Evolutionary conservation across 2,888 invertebrate species (phyloP).

Genomic region (Cantharis lateralis): DNA sequence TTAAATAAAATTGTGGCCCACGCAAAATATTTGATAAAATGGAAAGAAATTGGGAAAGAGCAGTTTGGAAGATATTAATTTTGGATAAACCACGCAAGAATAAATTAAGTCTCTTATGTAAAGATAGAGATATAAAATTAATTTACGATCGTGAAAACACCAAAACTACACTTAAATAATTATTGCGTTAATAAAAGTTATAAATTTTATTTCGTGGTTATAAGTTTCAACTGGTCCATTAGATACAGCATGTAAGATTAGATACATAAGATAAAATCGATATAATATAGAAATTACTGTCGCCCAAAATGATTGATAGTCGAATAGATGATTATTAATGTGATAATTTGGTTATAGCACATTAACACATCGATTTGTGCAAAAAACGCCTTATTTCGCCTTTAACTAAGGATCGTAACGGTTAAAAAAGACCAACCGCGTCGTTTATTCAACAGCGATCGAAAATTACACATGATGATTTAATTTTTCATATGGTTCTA

Average conservation of each 20-base stretch:
- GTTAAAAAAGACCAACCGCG: slow-evolving; percentile 12
- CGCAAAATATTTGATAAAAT: too few relatives aligned
- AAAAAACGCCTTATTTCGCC: not conserved
- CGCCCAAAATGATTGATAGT: slow-evolving; percentile 25
- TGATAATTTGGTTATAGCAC: slow-evolving; percentile 12
- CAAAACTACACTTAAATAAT: not conserved
- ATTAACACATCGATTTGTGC: slow-evolving; percentile 7
- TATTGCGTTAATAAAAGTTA: not conserved
- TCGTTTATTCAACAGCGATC: slow-evolving; percentile 6
- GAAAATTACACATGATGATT: slow-evolving; percentile 13
- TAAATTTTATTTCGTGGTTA: not conserved
- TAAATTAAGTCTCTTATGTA: not conserved
- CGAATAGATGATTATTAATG: slow-evolving; percentile 8
- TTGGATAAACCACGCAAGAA: not conserved
- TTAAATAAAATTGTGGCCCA: too few relatives aligned
- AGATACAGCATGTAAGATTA: not conserved
- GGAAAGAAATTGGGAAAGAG: too few relatives aligned
- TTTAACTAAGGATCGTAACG: not conserved
- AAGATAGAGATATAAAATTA: not conserved
- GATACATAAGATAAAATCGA: not conserved
- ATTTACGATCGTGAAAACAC: not conserved
- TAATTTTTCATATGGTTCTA: slow-evolving; percentile 11
- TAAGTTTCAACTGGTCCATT: not conserved
- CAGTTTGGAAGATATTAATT: too few relatives aligned
- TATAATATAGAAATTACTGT: slow-evolving; percentile 27